Percentiles rank a stretch among this genome's conserved stretches.
phyloP scores from a whole-genome alignment of 2,888 invertebrate genomes.

The Oithona nana region DNA sequence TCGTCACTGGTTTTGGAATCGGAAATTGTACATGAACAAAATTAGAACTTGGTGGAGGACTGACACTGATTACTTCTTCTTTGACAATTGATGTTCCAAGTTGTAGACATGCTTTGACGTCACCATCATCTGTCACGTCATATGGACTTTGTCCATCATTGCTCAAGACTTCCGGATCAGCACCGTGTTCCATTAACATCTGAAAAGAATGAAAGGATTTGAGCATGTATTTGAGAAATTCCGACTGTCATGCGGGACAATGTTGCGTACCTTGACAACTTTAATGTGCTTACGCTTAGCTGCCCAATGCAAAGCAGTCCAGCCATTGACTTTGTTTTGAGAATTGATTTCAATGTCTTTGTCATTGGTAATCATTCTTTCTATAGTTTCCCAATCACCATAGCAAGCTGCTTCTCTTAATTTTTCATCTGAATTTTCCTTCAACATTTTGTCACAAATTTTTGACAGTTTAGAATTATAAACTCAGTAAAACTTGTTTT shows the following conservation, averaged over 20 bases:
- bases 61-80: no score
- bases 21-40: no score
- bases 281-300: constrained; percentile 1
- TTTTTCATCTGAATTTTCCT: no score
- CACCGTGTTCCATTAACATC: not conserved
- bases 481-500: no score
- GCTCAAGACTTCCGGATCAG: not conserved
- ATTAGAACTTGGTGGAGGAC: no score
- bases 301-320: constrained; percentile 13
- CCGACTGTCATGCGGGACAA: no score
- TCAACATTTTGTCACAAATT: no score
- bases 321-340: constrained; percentile 6
- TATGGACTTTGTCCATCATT: not conserved
- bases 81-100: no score
- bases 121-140: not conserved
- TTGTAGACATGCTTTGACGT: no score
- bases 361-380: not conserved
- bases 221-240: no score
- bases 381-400: constrained; percentile 1
- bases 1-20: no score
- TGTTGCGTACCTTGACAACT: not conserved
- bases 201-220: not conserved
- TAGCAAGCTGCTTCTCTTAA: constrained; percentile 11
- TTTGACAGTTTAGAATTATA: no score
- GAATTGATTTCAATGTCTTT: not conserved